These are phyloP conservation scores for Leptinotarsa juncta DNA, from an alignment of 2,888 invertebrate species.

Conservation along the genomic window DNA sequence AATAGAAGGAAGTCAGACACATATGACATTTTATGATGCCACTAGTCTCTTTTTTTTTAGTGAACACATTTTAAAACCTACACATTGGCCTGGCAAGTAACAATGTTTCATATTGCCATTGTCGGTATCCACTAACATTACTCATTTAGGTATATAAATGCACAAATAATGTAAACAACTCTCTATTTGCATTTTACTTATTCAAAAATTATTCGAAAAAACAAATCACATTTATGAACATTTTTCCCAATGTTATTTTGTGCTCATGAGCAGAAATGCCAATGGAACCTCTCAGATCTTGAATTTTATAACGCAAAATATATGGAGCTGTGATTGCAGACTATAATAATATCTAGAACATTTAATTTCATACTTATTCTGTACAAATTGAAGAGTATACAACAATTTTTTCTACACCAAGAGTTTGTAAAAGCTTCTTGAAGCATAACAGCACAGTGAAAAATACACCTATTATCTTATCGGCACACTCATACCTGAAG, in stretches of 20 bases:
- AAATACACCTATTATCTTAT: neutral
- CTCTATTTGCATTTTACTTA: slow-evolving; percentile 44
- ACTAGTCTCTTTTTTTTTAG: slow-evolving; percentile 23
- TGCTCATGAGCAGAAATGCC: slow-evolving; percentile 38
- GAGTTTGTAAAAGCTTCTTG: neutral
- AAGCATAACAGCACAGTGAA: neutral
- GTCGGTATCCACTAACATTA: slow-evolving; percentile 39
- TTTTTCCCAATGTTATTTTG: slow-evolving; percentile 46
- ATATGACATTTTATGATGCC: slow-evolving; percentile 8
- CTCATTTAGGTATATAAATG: slow-evolving; percentile 43
- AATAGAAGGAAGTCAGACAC: slow-evolving; percentile 1
- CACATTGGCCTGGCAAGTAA: slow-evolving; percentile 49
- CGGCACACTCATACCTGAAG: neutral
- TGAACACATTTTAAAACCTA: slow-evolving; percentile 48
- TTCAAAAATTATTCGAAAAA: slow-evolving; percentile 45
- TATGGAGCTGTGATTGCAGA: neutral
- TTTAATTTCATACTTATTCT: neutral
- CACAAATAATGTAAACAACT: slow-evolving; percentile 50
- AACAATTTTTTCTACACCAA: neutral
- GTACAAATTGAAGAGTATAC: neutral
- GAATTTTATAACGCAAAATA: neutral
- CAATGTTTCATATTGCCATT: slow-evolving; percentile 40
- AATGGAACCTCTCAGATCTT: slow-evolving; percentile 34
- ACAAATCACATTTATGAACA: slow-evolving; percentile 55
- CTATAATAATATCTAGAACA: slow-evolving; percentile 1